Evolutionary conservation across 2,113 vertebrate species (phyloP).

Genomic region (Gnathonemus echidnorhynchus): DNA sequence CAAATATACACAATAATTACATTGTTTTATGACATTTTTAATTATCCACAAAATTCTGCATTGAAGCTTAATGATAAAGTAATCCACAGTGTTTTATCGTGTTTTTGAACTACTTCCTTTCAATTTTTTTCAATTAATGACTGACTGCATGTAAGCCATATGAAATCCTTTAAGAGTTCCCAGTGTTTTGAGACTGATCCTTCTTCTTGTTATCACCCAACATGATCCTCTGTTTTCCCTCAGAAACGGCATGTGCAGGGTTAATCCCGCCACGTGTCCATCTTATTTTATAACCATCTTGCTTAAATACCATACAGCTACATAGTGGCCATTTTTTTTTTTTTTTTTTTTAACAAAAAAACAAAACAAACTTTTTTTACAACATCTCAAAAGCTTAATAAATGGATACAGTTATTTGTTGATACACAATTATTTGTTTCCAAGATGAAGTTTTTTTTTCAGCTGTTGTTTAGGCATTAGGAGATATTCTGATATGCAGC

Average conservation of each 20-base stretch:
- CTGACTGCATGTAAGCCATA: slow-evolving; percentile 30
- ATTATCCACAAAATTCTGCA: background rate
- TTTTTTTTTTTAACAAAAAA: background rate
- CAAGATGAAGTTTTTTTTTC: slow-evolving; percentile 7
- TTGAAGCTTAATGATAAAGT: slow-evolving; percentile 16
- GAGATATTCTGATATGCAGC: slow-evolving; percentile 21
- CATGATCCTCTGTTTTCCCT: background rate
- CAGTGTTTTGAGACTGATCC: background rate
- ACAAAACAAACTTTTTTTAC: background rate
- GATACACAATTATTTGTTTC: slow-evolving; percentile 13
- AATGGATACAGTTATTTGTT: slow-evolving; percentile 10
- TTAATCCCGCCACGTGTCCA: background rate
- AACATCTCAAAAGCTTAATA: background rate
- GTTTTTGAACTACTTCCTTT: slow-evolving; percentile 18
- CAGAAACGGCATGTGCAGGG: background rate
- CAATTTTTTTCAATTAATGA: slow-evolving; percentile 26
- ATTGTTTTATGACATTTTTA: background rate
- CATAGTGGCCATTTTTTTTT: background rate
- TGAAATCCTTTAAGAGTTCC: background rate
- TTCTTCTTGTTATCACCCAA: background rate
- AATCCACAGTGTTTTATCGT: background rate
- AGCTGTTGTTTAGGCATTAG: slow-evolving; percentile 18
- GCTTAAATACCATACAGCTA: background rate
- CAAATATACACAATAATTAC: background rate
- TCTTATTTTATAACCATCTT: background rate